Evolutionary conservation across 1,140 invertebrate species (phyloP), one percentile per base, ranked within the genome.

Genomic region (Rhyacophila brunnea): DNA sequence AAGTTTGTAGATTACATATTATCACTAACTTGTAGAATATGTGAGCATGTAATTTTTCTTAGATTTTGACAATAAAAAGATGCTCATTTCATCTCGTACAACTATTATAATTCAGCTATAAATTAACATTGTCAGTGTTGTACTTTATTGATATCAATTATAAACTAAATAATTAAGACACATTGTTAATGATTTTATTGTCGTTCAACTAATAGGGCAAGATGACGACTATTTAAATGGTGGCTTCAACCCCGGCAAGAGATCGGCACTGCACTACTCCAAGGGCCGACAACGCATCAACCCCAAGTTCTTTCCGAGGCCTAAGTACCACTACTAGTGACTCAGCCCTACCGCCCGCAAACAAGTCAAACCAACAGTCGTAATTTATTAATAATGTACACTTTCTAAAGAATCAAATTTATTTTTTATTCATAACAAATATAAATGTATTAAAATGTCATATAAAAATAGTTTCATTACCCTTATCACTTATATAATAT

Each of bases 191-290:
- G n/a, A n/a, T n/a, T n/a, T n/a, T n/a, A n/a, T n/a, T n/a, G n/a
- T n/a, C n/a, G n/a, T 28, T 28, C 23, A 28, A 28, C 9, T 9
- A 28, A 28, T 28, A 74, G 73, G 73, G 28, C 57, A 55, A 10
- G 72, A 75, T 53, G 68, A 75, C 38, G 58, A 71, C 14, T 74
- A 68, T 36, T 60, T 74, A 4, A 70, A 67, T 17, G 71, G 71
- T 6, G 69, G 63, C 6, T 72, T 74, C 19, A 73, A 64, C 43
- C 74, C 75, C 9, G 75, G 73, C 3, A 66, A 64, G 40, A 38
- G 63, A 14, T 62, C 23, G 9, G 23, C 50, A 10, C 19, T 52
- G 38, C 17, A 40, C 11, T 13, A 6, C 36, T 10, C 42, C 11
- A 40, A 28, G 20, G 50, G n/a, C 0, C 11, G 19, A 6, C 18